A percentile compares a stretch with the other conserved stretches of the same genome.
These are phyloP conservation scores for Taurulus bubalis DNA, from an alignment of 2,113 vertebrate species.

Conservation along the genomic window DNA sequence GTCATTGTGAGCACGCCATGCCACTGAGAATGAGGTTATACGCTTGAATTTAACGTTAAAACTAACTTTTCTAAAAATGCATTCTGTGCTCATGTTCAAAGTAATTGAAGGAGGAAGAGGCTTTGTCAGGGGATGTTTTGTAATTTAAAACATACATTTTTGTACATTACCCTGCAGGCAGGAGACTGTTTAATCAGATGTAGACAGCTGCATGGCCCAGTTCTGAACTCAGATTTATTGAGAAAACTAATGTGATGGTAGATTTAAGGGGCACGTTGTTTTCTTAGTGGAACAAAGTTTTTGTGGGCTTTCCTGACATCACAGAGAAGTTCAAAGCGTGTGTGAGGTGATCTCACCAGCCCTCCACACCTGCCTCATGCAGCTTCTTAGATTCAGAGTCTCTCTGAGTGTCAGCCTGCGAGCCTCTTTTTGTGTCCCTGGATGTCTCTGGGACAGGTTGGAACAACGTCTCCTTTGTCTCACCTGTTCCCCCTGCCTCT, in stretches of 20 bases:
- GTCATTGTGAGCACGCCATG: neutral
- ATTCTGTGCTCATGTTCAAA: no score
- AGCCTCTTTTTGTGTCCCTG: conserved; percentile 40
- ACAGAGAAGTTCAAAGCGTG: conserved; percentile 38
- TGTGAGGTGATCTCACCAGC: conserved; percentile 28
- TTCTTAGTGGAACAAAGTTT: neutral
- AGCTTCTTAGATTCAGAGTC: neutral
- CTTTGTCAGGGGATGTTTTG: neutral
- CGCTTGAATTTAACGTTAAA: no score
- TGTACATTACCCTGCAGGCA: no score
- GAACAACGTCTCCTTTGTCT: conserved; percentile 65
- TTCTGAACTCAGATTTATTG: neutral
- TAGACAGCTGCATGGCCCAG: neutral
- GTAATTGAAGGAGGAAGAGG: no score
- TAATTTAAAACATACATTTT: neutral
- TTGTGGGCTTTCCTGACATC: conserved; percentile 11
- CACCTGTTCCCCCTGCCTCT: conserved; percentile 16
- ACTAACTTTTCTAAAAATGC: no score
- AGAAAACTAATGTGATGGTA: neutral
- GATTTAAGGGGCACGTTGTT: neutral
- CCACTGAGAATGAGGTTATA: neutral
- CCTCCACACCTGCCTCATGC: conserved; percentile 49
- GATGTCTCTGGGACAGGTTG: conserved; percentile 51
- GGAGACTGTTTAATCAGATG: neutral
- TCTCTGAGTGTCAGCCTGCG: conserved; percentile 25